Evolutionary conservation across 2,888 invertebrate genomes (phyloP).

Genomic region (Branchellion lobata): DNA sequence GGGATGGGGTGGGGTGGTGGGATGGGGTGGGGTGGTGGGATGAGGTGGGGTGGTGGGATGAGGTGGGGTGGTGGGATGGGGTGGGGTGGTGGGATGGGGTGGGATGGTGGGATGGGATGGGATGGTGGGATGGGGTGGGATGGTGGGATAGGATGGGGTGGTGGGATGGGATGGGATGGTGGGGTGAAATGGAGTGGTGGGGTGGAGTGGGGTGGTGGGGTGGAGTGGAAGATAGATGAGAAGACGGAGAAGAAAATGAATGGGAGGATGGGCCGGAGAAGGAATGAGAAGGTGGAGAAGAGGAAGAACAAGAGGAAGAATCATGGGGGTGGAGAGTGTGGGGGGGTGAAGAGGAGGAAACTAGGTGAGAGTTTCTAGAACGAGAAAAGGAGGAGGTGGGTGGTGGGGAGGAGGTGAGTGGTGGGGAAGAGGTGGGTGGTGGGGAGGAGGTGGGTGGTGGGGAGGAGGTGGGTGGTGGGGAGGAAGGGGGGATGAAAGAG

Average conservation of each 20-base stretch:
- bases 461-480: background rate
- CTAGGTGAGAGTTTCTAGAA: too few species aligned
- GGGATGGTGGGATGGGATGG: too few species aligned
- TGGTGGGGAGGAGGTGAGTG: background rate
- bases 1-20: background rate
- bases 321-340: too few species aligned
- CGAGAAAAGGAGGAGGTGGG: background rate
- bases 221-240: background rate
- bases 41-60: background rate
- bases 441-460: background rate
- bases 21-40: background rate
- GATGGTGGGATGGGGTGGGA: too few species aligned
- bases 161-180: background rate
- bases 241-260: too few species aligned
- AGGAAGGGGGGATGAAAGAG: background rate
- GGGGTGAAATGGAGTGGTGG: background rate
- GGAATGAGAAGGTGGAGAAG: too few species aligned
- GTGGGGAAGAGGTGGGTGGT: too few species aligned
- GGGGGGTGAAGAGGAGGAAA: too few species aligned
- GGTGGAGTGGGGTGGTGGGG: background rate
- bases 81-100: background rate
- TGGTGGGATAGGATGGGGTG: background rate
- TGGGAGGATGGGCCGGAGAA: too few species aligned
- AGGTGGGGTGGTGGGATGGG: background rate
- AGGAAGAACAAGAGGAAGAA: too few species aligned